These are phyloP conservation scores for Oncorhynchus kisutch DNA, from an alignment of 2,113 vertebrate species.

Conservation along the genomic window DNA sequence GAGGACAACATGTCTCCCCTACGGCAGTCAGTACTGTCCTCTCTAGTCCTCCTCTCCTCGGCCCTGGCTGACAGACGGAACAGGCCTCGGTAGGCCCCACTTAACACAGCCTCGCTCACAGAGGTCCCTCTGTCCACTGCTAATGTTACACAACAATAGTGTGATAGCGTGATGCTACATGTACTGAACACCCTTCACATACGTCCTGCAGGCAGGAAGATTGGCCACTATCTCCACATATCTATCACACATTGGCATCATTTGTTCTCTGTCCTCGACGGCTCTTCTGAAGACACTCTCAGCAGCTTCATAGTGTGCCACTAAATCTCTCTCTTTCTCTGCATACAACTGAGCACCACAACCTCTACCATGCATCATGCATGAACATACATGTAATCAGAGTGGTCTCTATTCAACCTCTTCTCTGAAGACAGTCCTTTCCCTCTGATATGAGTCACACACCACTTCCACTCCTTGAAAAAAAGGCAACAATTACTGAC, in stretches of 20 bases:
- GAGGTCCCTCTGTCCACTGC: conserved; percentile 18
- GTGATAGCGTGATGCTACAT: not conserved
- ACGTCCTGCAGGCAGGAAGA: conserved; percentile 17
- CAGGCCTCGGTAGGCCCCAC: conserved; percentile 10
- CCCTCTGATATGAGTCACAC: conserved; percentile 47
- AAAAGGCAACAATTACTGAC: conserved; percentile 40
- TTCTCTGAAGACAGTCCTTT: conserved; percentile 56
- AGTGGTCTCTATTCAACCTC: conserved; percentile 49
- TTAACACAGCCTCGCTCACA: conserved; percentile 11
- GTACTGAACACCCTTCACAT: not conserved
- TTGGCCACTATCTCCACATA: not conserved
- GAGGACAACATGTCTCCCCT: conserved; percentile 13
- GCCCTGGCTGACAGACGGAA: conserved; percentile 14
- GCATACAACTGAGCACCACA: conserved; percentile 16
- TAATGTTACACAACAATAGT: conserved; percentile 34
- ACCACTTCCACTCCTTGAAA: conserved; percentile 61
- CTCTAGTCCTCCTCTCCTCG: not conserved
- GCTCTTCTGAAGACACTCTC: not conserved
- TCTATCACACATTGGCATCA: not conserved
- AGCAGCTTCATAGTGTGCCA: not conserved
- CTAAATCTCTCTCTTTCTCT: conserved; percentile 5
- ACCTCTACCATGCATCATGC: conserved; percentile 39
- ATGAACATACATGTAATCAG: conserved; percentile 43
- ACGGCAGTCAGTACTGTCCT: conserved; percentile 19
- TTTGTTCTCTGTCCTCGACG: not conserved